Percentiles rank a stretch among this genome's conserved stretches.
phyloP scores from a whole-genome alignment of 2,888 invertebrate genomes.

The Ceraclea dissimilis region DNA sequence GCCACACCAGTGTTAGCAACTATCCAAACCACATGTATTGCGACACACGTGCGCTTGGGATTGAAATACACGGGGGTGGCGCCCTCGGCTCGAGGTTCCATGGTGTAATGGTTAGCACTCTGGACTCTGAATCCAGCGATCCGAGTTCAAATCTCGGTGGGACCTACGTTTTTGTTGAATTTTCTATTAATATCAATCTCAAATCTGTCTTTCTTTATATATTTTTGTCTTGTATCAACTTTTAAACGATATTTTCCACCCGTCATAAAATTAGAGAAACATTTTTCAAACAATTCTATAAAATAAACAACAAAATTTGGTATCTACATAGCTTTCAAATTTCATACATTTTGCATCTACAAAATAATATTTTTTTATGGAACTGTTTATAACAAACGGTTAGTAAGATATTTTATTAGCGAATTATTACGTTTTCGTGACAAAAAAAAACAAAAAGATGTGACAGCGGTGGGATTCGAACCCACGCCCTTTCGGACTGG shows the following conservation, averaged over 20 bases:
- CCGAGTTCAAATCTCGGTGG: constrained; percentile 57
- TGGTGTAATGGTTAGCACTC: constrained; percentile 60
- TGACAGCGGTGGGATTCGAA: constrained; percentile 54
- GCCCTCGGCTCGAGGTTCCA: constrained; percentile 39
- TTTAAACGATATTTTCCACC: neutral
- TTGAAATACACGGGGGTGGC: neutral
- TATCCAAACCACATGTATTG: neutral
- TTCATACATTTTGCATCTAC: too few species aligned
- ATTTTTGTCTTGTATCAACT: too few species aligned
- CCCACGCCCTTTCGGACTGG: constrained; percentile 57
- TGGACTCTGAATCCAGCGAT: constrained; percentile 58
- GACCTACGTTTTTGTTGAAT: constrained; percentile 34
- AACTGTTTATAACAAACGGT: neutral
- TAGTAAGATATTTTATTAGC: too few species aligned
- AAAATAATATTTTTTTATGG: neutral
- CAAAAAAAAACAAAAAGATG: constrained; percentile 30
- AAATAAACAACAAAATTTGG: too few species aligned
- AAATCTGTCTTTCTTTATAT: neutral
- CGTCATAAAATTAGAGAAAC: neutral
- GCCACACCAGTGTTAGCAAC: neutral
- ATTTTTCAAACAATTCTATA: too few species aligned
- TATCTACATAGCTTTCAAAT: too few species aligned
- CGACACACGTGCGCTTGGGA: neutral
- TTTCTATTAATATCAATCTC: neutral
- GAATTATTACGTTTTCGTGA: too few species aligned